Conservation (phyloP, 2,797 vertebrate genomes). For the Brotula barbata region DNA sequence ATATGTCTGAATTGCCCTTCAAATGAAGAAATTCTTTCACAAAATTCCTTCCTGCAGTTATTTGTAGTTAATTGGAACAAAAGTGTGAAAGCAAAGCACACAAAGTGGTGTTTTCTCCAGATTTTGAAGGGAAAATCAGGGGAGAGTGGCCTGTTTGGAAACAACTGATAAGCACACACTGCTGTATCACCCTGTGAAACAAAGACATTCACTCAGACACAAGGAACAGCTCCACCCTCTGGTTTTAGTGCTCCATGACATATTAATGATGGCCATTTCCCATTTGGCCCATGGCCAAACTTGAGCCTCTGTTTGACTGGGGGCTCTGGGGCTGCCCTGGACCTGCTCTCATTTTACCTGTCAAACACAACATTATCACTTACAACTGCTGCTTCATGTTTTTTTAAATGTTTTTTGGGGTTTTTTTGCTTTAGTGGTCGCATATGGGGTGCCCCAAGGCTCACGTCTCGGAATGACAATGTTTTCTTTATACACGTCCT, state of each 20-base stretch:
- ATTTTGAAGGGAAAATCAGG: constrained; percentile 43
- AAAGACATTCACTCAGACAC: constrained; percentile 21
- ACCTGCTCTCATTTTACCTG: constrained; percentile 44
- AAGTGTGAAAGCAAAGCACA: constrained; percentile 37
- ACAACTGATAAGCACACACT: constrained; percentile 7
- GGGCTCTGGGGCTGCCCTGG: constrained; percentile 1
- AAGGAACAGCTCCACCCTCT: constrained; percentile 72
- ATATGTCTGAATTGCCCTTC: background rate
- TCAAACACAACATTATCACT: constrained; percentile 45
- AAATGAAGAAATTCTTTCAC: background rate
- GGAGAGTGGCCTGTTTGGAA: constrained; percentile 21
- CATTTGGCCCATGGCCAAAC: constrained; percentile 19
- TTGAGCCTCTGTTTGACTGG: constrained; percentile 41
- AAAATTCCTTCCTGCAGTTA: background rate
- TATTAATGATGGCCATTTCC: constrained; percentile 34
- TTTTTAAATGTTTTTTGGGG: background rate
- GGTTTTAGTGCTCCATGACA: constrained; percentile 52
- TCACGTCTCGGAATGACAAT: constrained; percentile 29
- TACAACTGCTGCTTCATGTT: background rate
- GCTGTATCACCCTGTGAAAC: constrained; percentile 19
- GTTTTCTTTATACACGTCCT: constrained; percentile 19
- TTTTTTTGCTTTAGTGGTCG: constrained; percentile 18
- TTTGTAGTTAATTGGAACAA: constrained; percentile 24
- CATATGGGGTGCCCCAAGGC: constrained; percentile 43
- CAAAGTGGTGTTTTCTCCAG: constrained; percentile 29